These are phyloP conservation scores for Taxidea taxus DNA, from an alignment of 2,113 vertebrate genomes.

Conservation along the genomic window DNA sequence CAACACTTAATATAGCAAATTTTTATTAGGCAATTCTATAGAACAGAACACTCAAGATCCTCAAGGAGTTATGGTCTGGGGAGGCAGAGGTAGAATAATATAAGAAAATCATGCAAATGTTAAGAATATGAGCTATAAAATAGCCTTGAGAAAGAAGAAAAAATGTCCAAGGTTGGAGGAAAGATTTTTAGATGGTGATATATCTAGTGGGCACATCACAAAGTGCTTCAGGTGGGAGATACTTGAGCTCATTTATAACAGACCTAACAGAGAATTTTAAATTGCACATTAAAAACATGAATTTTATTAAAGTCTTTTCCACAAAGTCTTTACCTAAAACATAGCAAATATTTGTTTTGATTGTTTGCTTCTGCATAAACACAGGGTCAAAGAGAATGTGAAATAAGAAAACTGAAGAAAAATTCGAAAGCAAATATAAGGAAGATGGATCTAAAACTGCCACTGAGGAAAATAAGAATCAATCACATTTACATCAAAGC, in stretches of 20 bases:
- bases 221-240: neutral
- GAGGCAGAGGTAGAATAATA: neutral
- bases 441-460: neutral
- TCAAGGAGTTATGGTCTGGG: neutral
- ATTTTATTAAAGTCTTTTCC: neutral
- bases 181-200: neutral
- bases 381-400: neutral
- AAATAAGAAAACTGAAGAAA: neutral
- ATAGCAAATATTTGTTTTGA: neutral
- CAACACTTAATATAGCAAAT: neutral
- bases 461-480: neutral
- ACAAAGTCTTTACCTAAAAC: neutral
- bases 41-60: neutral
- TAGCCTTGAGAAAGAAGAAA: neutral
- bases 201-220: neutral
- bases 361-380: neutral
- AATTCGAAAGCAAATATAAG: neutral
- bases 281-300: neutral
- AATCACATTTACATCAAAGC: neutral
- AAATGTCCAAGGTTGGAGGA: neutral
- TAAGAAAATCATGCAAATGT: neutral
- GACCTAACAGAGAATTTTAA: neutral
- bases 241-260: neutral
- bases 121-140: neutral
- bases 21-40: neutral